phyloP scores from a whole-genome alignment of 2,888 invertebrate species.

The Chorisops tibialis region DNA sequence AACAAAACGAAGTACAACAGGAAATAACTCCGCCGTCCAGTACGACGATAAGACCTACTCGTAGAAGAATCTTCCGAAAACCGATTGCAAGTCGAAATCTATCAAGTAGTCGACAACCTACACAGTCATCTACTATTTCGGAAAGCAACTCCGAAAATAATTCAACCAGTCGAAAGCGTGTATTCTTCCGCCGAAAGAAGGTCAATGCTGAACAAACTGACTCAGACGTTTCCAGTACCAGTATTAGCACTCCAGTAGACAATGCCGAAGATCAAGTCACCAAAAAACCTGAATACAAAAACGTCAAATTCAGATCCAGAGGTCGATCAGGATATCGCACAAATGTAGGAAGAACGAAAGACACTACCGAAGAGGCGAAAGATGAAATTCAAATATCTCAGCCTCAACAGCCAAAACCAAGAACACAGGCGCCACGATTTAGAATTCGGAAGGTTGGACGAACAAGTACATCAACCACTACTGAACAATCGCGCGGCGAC shows the following conservation, averaged over 20 bases:
- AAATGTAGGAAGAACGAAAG: no score
- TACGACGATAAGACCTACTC: neutral
- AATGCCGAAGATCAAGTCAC: neutral
- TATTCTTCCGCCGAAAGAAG: neutral
- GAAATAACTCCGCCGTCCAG: neutral
- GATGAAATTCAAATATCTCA: no score
- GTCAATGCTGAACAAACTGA: neutral
- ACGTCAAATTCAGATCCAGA: no score
- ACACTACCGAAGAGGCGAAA: no score
- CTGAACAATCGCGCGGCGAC: neutral
- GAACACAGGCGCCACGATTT: no score
- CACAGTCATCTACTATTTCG: neutral
- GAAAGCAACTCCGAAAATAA: neutral
- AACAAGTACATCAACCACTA: neutral
- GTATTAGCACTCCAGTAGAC: neutral
- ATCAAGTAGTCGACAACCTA: neutral
- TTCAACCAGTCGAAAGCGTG: neutral
- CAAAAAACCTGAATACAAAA: neutral
- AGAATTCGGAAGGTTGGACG: no score
- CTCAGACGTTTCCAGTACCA: neutral
- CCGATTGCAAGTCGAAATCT: neutral
- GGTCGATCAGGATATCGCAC: neutral
- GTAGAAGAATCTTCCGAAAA: neutral
- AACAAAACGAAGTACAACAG: no score
- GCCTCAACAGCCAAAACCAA: no score